phyloP scores from a whole-genome alignment of 2,888 invertebrate genomes.

The Stramonita haemastoma region DNA sequence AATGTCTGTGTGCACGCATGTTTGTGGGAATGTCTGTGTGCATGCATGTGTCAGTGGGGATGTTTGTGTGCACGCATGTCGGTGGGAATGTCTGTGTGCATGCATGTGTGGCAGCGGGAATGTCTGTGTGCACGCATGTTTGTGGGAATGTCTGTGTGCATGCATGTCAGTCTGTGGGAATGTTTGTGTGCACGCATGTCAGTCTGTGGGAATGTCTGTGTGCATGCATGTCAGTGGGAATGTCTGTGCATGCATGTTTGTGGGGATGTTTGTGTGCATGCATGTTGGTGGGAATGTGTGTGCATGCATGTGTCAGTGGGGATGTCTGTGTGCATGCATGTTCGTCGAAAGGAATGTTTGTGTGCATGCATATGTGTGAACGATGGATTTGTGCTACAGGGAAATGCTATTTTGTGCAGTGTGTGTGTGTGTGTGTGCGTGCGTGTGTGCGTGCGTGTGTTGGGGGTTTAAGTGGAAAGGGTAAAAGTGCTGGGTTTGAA shows the following conservation, averaged over 20 bases:
- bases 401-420: neutral
- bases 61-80: neutral
- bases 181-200: neutral
- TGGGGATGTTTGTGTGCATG: neutral
- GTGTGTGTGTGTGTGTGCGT: neutral
- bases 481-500: too few relatives aligned
- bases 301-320: neutral
- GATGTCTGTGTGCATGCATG: neutral
- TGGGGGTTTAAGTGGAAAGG: neutral
- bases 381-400: neutral
- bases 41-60: neutral
- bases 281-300: neutral
- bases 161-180: neutral
- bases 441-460: neutral
- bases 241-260: neutral
- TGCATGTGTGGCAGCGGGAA: neutral
- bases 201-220: neutral
- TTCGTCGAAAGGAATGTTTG: neutral
- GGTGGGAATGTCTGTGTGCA: neutral
- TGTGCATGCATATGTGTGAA: neutral
- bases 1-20: neutral
- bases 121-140: neutral
- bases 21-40: neutral
- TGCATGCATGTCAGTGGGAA: neutral
- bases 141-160: neutral